A percentile compares a stretch with the other conserved stretches of the same genome.
Evolutionary conservation across 2,797 vertebrate species (phyloP).

Genomic region (Lophotriccus pileatus): DNA sequence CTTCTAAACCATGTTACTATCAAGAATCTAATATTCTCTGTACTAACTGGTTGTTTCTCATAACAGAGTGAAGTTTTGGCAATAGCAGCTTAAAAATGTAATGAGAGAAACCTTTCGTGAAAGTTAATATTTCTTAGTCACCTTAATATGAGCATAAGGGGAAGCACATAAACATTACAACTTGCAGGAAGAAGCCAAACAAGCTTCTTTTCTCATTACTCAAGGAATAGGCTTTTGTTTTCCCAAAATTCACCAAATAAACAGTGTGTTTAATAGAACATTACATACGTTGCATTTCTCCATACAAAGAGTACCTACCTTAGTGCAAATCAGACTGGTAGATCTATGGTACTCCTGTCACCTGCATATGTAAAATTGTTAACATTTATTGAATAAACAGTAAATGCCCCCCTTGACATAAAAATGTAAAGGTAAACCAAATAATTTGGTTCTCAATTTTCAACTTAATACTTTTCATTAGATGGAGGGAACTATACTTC

Average conservation of each 20-base stretch:
- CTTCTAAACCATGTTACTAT: not conserved
- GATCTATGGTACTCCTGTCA: not conserved
- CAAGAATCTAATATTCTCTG: not conserved
- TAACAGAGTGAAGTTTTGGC: not conserved
- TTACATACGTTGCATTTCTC: not conserved
- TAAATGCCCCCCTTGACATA: not conserved
- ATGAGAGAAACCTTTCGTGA: not conserved
- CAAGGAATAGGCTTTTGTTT: not conserved
- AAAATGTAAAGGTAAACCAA: not conserved
- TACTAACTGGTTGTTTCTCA: not conserved
- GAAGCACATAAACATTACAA: not conserved
- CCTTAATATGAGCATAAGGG: not conserved
- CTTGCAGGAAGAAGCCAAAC: not conserved
- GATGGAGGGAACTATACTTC: not conserved
- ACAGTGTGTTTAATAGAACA: not conserved
- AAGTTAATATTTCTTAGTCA: not conserved
- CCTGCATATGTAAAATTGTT: not conserved
- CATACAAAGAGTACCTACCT: not conserved
- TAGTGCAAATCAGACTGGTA: not conserved
- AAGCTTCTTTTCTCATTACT: not conserved
- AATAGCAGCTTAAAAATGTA: not conserved
- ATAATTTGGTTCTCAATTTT: not conserved
- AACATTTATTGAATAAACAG: not conserved
- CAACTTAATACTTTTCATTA: not conserved
- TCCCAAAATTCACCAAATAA: not conserved